Base-by-base conservation (phyloP, 92 coral and sea anemone genomes). In the Porites rus region DNA sequence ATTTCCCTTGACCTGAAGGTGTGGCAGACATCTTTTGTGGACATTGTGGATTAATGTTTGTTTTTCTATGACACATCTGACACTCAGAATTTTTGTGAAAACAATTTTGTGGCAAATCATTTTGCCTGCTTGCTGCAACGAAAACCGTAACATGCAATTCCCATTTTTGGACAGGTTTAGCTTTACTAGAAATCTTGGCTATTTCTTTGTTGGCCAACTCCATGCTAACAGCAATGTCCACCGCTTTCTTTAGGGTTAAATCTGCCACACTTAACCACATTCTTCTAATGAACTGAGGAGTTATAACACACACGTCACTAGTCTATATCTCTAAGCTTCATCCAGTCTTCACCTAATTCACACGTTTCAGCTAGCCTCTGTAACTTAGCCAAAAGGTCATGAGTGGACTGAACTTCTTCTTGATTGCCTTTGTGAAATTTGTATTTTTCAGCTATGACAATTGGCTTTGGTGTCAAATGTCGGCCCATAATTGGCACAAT, bases 41-140 rank as follows among this genome's bases (percentile, higher is more conserved):
- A 54, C 89, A 84, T 16, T 80, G 43, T 66, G 71, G 86, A 84
- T 59, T 84, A 28, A 28, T 28, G 46, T 38, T 6, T 38, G 5
- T 4, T 4, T 38, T 38, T 38, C 46, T 38, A 38, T 38, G 46
- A 3, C 46, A 38, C 46, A 2, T 38, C 5, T 38, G 46, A 38
- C 6, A 4, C 31, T 28, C 86, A 77, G 74, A 59, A 25, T 10
- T 16, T 31, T 69, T 69, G 25, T 69, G 51, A 8, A 69, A 69
- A 69, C 74, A 69, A 80, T 89, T 69, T n/a, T 89, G 89, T 17
- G 89, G 85, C 61, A 56, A 46, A 84, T 89, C 89, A 83, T 89
- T 89, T 4, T 38, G 46, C 46, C 21, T 89, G 54, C 72, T 84
- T 16, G 52, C 86, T 87, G 69, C 92, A 78, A 56, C 92, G 25